phyloP scores from a whole-genome alignment of 2,113 vertebrate species.

The Barnardius zonarius region DNA sequence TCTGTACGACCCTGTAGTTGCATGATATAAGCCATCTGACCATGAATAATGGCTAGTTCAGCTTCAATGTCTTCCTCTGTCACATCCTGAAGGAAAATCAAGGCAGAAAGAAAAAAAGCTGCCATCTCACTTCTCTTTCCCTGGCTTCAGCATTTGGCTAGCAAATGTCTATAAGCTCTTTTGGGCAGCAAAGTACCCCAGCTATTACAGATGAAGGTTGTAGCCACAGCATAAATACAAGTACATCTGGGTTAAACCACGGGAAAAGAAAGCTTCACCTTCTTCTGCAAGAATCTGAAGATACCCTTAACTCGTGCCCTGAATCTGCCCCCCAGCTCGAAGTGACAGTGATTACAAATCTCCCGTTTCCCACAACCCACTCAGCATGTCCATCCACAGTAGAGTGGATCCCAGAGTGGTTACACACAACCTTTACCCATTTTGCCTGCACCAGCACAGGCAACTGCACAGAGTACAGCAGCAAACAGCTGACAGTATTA shows the following conservation, averaged over 20 bases:
- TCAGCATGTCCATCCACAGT: not conserved
- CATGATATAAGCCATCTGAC: conserved; percentile 96
- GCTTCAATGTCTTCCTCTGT: conserved; percentile 93
- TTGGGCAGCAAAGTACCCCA: not conserved
- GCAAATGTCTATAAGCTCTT: not conserved
- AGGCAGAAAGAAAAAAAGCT: not conserved
- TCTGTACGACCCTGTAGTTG: conserved; percentile 91
- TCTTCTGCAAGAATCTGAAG: not conserved
- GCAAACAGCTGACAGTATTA: not conserved
- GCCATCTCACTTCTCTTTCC: not conserved
- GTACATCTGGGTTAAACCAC: not conserved
- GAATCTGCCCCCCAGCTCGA: not conserved
- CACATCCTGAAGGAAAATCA: conserved; percentile 82
- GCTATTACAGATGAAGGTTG: not conserved
- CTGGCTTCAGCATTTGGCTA: not conserved
- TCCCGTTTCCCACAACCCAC: not conserved
- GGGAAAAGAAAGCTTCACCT: not conserved
- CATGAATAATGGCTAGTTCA: conserved; percentile 95
- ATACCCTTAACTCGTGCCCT: not conserved
- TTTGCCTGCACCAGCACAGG: not conserved
- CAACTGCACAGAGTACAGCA: not conserved
- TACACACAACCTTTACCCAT: not conserved
- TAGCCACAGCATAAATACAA: not conserved
- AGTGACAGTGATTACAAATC: not conserved
- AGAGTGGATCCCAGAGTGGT: not conserved